phyloP scores from a whole-genome alignment of 2,888 invertebrate genomes.

The Hedychridium roseum region DNA sequence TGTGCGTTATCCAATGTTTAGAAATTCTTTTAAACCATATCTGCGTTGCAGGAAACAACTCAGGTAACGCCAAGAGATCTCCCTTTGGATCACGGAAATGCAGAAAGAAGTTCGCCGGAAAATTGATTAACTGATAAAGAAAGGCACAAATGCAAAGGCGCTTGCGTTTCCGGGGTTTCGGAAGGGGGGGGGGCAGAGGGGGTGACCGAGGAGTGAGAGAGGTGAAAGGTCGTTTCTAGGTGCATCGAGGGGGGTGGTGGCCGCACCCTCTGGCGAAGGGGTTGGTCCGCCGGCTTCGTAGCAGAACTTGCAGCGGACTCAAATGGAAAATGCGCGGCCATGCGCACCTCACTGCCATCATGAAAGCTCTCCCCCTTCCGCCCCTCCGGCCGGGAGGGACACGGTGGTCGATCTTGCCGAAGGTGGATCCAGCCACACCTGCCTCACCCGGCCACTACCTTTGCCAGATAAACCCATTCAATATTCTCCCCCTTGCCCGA shows the following conservation, averaged over 20 bases:
- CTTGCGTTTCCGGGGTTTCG: too few species aligned
- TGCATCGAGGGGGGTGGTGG: slow-evolving; percentile 27
- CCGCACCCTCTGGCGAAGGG: slow-evolving; percentile 21
- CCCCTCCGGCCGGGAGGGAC: slow-evolving; percentile 10
- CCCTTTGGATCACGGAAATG: background rate
- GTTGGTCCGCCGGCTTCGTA: slow-evolving; percentile 14
- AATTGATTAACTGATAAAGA: too few species aligned
- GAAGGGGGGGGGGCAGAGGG: background rate
- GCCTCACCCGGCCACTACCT: too few species aligned
- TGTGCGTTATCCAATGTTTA: too few species aligned
- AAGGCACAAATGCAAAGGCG: background rate
- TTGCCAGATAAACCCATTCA: too few species aligned
- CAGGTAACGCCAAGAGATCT: too few species aligned
- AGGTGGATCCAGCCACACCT: slow-evolving; percentile 23
- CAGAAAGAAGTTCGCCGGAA: too few species aligned
- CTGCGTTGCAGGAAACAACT: too few species aligned
- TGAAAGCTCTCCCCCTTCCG: slow-evolving; percentile 21
- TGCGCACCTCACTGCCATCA: slow-evolving; percentile 36
- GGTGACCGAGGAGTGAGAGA: slow-evolving; percentile 2
- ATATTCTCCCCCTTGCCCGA: too few species aligned
- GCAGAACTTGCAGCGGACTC: too few species aligned
- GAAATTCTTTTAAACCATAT: too few species aligned
- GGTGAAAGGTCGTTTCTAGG: slow-evolving; percentile 3
- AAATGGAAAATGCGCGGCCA: slow-evolving; percentile 30
- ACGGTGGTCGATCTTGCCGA: slow-evolving; percentile 22